Conservation (phyloP, 2,888 invertebrate species). For the Drosophila melanocephala region DNA sequence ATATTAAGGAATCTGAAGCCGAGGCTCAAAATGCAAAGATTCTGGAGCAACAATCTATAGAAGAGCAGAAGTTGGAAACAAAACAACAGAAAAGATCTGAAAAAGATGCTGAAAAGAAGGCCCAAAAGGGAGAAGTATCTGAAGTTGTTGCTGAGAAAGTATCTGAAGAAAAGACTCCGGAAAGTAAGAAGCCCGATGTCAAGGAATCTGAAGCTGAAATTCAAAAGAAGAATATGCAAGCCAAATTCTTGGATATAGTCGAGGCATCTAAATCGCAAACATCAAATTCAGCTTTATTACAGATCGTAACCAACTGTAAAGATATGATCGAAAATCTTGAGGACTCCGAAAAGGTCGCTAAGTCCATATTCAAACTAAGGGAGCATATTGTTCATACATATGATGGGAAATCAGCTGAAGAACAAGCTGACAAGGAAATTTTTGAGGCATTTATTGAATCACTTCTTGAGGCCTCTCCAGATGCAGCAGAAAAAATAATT, state of each 20-base stretch:
- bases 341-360: constrained; percentile 55
- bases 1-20: not conserved
- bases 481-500: constrained; percentile 41
- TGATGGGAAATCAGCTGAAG: constrained; percentile 63
- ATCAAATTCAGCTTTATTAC: not conserved
- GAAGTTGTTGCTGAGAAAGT: not conserved
- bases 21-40: not conserved
- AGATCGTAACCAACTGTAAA: constrained; percentile 27
- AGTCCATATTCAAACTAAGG: constrained; percentile 75
- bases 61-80: not conserved
- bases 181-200: not conserved
- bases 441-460: constrained; percentile 57
- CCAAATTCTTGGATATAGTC: not conserved
- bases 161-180: not conserved
- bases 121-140: not conserved
- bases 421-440: constrained; percentile 33
- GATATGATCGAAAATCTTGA: constrained; percentile 48
- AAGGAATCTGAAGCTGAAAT: not conserved
- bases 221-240: not conserved
- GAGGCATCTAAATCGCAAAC: not conserved
- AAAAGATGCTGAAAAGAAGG: not conserved
- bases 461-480: constrained; percentile 48
- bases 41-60: fast-evolving
- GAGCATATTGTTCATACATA: constrained; percentile 83
- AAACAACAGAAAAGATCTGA: not conserved